Percentiles rank a stretch among this genome's conserved stretches.
Conservation (phyloP, 2,888 invertebrate species). For the Phortica magna region DNA sequence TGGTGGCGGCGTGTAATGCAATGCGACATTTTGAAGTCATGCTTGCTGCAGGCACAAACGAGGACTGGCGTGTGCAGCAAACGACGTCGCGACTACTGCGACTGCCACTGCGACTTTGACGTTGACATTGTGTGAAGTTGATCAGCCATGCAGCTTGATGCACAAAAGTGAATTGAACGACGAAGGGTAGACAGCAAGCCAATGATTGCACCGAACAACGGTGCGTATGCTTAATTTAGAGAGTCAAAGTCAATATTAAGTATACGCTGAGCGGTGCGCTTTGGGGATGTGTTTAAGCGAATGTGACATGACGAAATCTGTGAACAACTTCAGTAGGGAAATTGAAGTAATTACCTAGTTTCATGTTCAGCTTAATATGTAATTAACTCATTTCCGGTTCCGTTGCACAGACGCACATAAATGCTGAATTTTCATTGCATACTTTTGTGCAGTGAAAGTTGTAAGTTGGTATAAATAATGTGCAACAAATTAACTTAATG, state of each 20-base stretch:
- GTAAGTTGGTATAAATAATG: slow-evolving; percentile 13
- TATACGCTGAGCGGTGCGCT: too few relatives aligned
- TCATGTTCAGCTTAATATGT: neutral
- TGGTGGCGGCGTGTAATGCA: slow-evolving; percentile 60
- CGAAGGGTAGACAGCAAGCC: neutral
- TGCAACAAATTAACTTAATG: slow-evolving; percentile 27
- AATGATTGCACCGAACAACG: neutral
- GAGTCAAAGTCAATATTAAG: too few relatives aligned
- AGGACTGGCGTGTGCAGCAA: neutral
- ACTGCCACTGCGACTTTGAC: too few relatives aligned
- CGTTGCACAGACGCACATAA: neutral
- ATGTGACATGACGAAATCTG: too few relatives aligned
- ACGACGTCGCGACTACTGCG: neutral
- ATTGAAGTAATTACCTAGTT: neutral
- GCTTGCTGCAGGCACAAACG: slow-evolving; percentile 12
- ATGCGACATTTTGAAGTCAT: slow-evolving; percentile 45
- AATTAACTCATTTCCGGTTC: slow-evolving; percentile 9
- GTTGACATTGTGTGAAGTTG: neutral
- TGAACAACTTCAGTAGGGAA: neutral
- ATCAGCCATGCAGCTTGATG: neutral
- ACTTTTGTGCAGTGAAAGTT: neutral
- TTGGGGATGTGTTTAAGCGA: too few relatives aligned
- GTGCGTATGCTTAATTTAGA: neutral
- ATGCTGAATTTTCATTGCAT: neutral
- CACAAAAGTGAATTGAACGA: neutral